Base-by-base conservation (phyloP, 2,888 invertebrate genomes). In the Amorpha juglandis region DNA sequence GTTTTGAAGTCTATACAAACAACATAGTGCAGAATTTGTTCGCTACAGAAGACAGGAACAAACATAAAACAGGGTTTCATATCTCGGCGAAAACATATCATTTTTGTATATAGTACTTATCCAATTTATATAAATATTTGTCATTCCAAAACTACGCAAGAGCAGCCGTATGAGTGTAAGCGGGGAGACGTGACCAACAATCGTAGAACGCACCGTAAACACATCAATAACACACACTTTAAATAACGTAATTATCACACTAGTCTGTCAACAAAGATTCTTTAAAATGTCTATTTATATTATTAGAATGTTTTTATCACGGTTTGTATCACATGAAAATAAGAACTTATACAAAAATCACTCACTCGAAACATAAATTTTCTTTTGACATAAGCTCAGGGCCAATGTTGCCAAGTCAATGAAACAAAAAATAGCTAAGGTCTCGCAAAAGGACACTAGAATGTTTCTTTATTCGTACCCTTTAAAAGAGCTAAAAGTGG, bases 191-290 rank as follows among this genome's bases (percentile, higher is more conserved):
- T 89, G 85, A 89, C 83, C 80, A 85, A 82, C 79, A 83, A 78
- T 78, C 78, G 75, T 75, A 74, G 75, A 81, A 89, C 87, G 82
- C 81, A 88, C 88, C 88, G 85, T 89, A 88, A 88, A 88, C 84
- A 88, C 89, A 87, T 86, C 76, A 88, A 89, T 82, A 83, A 77
- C 80, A 80, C 76, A 83, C 79, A 73, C 50, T 38, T 50, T 51
- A 63, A 35, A 19, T 27, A 42, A 51, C 19, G 42, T n/a, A 19
- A 48, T 16, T 66, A 51, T 62, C 12, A 51, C 45, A 50, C 51
- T 6, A 50, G 53, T 47, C 19, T n/a, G 53, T 16, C 42, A 42
- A 58, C 14, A 58, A 42, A 55, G 53, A 64, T 64, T 47, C 4
- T 64, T 27, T 33, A 33, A 35, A 53, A 45, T n/a, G 64, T 14